phyloP scores from a whole-genome alignment of 2,888 invertebrate genomes.

The Sphaeridia pumilis region DNA sequence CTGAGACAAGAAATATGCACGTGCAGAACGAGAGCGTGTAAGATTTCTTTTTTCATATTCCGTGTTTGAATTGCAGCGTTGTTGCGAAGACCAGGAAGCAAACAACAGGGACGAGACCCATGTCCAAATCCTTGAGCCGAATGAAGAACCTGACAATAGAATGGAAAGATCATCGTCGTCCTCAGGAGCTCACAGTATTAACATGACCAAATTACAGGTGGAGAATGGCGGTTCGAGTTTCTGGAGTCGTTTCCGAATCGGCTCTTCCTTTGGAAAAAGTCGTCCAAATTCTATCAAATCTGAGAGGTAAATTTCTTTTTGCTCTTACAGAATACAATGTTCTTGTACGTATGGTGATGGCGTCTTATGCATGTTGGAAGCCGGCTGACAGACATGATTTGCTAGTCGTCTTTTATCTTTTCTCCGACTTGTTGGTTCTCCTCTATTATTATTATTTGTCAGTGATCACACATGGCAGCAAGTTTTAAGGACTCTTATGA shows the following conservation, averaged over 20 bases:
- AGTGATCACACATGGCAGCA: no score
- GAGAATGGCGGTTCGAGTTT: constrained; percentile 10
- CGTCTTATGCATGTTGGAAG: background rate
- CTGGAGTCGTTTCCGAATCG: constrained; percentile 13
- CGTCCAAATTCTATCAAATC: constrained; percentile 7
- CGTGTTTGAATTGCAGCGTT: constrained; percentile 10
- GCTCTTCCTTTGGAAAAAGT: constrained; percentile 4
- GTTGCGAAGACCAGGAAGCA: constrained; percentile 13
- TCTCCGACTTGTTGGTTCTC: no score
- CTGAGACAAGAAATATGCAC: no score
- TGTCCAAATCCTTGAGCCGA: constrained; percentile 6
- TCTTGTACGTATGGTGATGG: no score
- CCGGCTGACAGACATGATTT: background rate
- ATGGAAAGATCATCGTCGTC: constrained; percentile 15
- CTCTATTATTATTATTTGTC: no score
- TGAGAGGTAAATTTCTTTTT: constrained; percentile 14
- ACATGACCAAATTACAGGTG: constrained; percentile 1
- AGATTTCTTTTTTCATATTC: background rate
- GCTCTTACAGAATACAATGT: no score
- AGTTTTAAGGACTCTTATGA: no score
- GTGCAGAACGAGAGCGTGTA: background rate
- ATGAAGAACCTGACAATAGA: constrained; percentile 12
- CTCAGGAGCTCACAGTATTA: constrained; percentile 17
- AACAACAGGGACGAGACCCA: constrained; percentile 7
- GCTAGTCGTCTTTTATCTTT: background rate